Base-by-base conservation (phyloP, 2,888 invertebrate species). In the Dromius quadrimaculatus region DNA sequence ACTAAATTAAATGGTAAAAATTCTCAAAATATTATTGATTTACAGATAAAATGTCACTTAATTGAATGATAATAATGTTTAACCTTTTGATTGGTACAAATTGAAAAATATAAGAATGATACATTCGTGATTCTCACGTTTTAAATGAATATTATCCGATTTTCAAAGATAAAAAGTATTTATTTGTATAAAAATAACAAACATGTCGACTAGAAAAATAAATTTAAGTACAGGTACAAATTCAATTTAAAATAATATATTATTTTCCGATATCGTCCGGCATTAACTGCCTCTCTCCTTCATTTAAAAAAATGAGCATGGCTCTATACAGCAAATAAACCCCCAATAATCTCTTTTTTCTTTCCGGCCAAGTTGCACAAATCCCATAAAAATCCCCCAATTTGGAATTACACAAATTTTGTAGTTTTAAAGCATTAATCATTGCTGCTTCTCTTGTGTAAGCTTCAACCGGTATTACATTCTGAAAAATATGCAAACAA, bases 361-460 rank as follows among this genome's bases (percentile, higher is more conserved):
- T 88, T 71, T 85, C 80, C 1, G 88, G 86, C 94, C 94, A 96
- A 0, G 90, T 88, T 1, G 89, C 85, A 0, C 90, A 87, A 0
- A 88, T 84, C 0, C 95, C 95, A 78, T 96, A 95, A 80, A 92
- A 95, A 73, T 93, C 91, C 0, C 97, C 96, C 28, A 84, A 82
- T 78, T 92, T 92, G 13, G 88, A 82, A 81, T 97, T 97, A 32
- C 90, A 92, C 74, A 97, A 82, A 78, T 92, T 91, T 0, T 85
- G 81, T 2, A 93, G 76, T 0, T 92, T 92, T 4, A 98, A 81
- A 0, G 95, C 94, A 76, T 94, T 94, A 11, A 98, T 96, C 88
- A 98, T 97, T 6, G 94, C 89, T 0, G 97, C 97, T 82, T 98
- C 98, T 73, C 97, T 85, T 0, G 96, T 95, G 75, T 92, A 94